phyloP scores from a whole-genome alignment of 2,797 vertebrate genomes.

The Channa striata region DNA sequence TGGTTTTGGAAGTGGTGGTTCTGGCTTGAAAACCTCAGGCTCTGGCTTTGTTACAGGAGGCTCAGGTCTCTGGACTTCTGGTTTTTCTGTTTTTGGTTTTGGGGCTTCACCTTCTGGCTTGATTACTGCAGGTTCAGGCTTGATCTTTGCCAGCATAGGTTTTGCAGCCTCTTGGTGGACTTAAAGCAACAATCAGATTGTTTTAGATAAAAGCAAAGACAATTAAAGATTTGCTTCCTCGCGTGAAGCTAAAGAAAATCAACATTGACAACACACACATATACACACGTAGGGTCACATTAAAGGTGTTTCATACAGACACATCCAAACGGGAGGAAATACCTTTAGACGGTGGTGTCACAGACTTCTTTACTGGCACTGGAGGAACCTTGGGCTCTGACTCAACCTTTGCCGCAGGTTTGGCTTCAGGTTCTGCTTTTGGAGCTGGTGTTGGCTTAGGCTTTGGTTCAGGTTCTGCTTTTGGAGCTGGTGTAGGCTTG shows the following conservation, averaged over 20 bases:
- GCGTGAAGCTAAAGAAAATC: constrained; percentile 68
- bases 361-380: background rate
- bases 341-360: constrained; percentile 87
- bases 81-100: constrained; percentile 44
- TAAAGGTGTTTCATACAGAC: background rate
- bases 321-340: constrained; percentile 61
- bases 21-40: constrained; percentile 16
- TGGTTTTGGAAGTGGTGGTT: constrained; percentile 30
- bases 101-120: constrained; percentile 55
- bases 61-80: constrained; percentile 35
- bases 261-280: constrained; percentile 29
- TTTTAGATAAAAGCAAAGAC: constrained; percentile 54
- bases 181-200: constrained; percentile 82
- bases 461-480: constrained; percentile 16
- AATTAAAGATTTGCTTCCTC: constrained; percentile 66
- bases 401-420: constrained; percentile 6
- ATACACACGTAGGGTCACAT: constrained; percentile 1
- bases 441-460: background rate
- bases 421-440: constrained; percentile 50
- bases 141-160: constrained; percentile 70
- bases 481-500: constrained; percentile 8
- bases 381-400: background rate
- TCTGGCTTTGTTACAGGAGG: constrained; percentile 32
- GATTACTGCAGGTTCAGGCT: constrained; percentile 23
- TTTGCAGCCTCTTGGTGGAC: constrained; percentile 86